Percentiles rank a stretch among this genome's conserved stretches.
Evolutionary conservation across 2,797 vertebrate genomes (phyloP).

Genomic region (Arremon aurantiirostris): DNA sequence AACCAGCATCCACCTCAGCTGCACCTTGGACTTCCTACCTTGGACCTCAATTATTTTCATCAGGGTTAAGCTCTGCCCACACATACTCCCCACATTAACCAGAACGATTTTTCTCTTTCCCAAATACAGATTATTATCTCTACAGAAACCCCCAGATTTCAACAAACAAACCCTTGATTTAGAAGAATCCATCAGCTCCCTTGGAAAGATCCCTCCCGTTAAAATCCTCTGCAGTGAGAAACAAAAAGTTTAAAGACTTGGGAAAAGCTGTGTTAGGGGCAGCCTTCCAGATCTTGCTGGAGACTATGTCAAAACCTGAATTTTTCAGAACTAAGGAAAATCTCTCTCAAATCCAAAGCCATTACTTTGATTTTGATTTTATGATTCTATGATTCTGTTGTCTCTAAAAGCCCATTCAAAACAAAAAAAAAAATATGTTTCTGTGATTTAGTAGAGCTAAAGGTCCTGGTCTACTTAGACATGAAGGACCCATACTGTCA

Average conservation of each 20-base stretch:
- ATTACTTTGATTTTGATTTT: not conserved
- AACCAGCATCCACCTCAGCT: not conserved
- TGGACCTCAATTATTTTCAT: not conserved
- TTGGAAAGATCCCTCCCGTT: accelerated
- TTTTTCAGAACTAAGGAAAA: not conserved
- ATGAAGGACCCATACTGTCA: not conserved
- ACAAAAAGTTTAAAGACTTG: not conserved
- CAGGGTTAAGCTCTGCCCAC: not conserved
- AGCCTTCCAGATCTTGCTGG: not conserved
- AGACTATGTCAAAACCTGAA: not conserved
- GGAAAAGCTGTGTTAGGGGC: not conserved
- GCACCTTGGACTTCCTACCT: not conserved
- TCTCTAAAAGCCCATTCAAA: not conserved
- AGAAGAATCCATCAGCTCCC: not conserved
- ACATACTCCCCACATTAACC: not conserved
- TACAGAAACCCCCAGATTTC: not conserved
- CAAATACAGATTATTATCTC: not conserved
- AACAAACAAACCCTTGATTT: not conserved
- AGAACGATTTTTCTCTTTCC: not conserved
- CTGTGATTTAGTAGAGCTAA: not conserved
- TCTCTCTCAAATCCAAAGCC: accelerated
- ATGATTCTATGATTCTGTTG: not conserved
- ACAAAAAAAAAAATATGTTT: not conserved
- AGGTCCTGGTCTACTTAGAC: not conserved
- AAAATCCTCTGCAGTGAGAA: not conserved